Base-by-base conservation (phyloP, 2,797 vertebrate genomes). In the Oophaga sylvatica region DNA sequence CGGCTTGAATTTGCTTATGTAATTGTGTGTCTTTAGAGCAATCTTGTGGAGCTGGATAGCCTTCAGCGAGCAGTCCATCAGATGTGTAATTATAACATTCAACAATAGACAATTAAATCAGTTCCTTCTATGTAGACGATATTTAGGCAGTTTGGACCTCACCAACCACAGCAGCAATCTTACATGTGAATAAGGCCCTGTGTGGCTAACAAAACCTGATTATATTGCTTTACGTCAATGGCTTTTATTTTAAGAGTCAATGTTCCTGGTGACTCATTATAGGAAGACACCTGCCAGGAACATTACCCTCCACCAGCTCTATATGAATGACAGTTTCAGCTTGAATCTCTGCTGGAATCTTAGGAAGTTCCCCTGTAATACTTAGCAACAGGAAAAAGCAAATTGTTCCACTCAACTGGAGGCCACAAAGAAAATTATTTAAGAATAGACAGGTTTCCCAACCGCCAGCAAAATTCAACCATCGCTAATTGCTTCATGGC, bases 241-340 rank as follows among this genome's bases (percentile, higher is more conserved):
- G n/a, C 22, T 62, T 62, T 45, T 79, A 83, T 87, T 83, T 87
- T 63, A 76, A 63, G 68, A 87, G 41, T 73, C 73, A 41, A 60
- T 13, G 71, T 53, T 79, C 75, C n/a, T 68, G 60, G 86, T 79
- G 48, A 83, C 86, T 87, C 81, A 78, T 87, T 87, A 78, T 41
- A 83, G 63, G 67, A 78, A 79, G 86, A 83, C 86, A 87, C 81
- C 86, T 87, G 81, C 71, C 81, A 68, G 62, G 73, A 70, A 78
- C 63, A 71, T 87, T 76, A 79, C 71, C 81, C 73, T 83, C 53
- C 48, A 29, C 41, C 81, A 59, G 53, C 86, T 57, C 60, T 70
- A 76, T n/a, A 63, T 57, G 31, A 60, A 78, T 83, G 86, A 83
- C 86, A 83, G 81, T 26, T 70, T 65, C 71, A 83, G 73, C 45